Percentiles rank a stretch among this genome's conserved stretches.
Evolutionary conservation across 2,113 vertebrate species (phyloP).

Genomic region (Oncorhynchus keta): DNA sequence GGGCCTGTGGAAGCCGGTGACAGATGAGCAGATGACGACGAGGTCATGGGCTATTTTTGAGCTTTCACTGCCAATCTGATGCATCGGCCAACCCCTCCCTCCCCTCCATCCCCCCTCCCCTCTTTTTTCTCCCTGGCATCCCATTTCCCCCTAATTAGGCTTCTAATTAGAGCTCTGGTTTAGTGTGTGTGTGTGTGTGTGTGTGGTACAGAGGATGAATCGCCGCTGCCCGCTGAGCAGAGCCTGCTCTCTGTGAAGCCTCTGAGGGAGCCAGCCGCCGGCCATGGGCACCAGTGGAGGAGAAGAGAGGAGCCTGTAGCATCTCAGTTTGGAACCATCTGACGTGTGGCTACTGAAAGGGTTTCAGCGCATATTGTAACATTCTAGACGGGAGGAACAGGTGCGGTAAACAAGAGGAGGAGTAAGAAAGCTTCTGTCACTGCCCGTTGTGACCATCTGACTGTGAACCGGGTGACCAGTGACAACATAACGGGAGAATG

Average conservation of each 20-base stretch:
- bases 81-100: neutral
- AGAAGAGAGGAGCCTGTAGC: no score
- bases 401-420: no score
- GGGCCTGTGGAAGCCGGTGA: neutral
- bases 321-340: no score
- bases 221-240: neutral
- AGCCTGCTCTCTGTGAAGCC: neutral
- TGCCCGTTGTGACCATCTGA: neutral
- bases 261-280: neutral
- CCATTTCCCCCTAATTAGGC: constrained; percentile 24
- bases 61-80: constrained; percentile 7
- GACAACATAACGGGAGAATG: neutral
- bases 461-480: neutral
- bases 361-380: no score
- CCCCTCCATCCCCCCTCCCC: neutral
- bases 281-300: no score
- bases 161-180: constrained; percentile 23
- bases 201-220: constrained; percentile 7
- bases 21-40: neutral
- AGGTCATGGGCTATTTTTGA: constrained; percentile 16
- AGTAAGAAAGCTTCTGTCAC: neutral
- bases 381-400: no score
- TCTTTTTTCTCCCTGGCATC: constrained; percentile 1
- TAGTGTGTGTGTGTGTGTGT: no score
- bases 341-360: no score